Conservation (phyloP, 2,888 invertebrate species). For the Thysanoteuthis rhombus region DNA sequence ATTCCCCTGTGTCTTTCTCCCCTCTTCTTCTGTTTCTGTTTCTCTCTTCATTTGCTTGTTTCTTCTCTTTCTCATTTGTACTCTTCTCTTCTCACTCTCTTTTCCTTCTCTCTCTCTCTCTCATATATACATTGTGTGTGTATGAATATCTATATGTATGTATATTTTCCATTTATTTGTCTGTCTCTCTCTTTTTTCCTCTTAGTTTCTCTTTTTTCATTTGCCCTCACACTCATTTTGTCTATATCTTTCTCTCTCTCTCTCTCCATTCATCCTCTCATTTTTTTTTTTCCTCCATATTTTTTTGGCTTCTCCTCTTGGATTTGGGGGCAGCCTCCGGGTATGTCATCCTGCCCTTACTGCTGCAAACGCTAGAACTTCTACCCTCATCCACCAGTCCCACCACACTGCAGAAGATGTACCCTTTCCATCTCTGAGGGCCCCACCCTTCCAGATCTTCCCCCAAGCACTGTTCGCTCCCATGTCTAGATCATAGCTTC, state of each 20-base stretch:
- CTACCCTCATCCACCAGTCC: background rate
- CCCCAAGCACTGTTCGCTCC: background rate
- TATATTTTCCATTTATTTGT: too few relatives aligned
- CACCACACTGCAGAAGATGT: background rate
- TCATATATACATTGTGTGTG: too few relatives aligned
- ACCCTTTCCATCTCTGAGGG: background rate
- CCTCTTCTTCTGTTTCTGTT: background rate
- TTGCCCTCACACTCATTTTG: too few relatives aligned
- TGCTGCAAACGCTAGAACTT: background rate
- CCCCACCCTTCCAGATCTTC: background rate
- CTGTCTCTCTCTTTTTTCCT: background rate
- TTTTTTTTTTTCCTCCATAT: too few relatives aligned
- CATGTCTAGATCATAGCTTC: background rate
- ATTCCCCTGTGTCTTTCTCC: background rate
- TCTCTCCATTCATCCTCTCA: too few relatives aligned
- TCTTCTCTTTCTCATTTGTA: background rate
- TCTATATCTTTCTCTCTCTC: too few relatives aligned
- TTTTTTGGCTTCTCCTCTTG: too few relatives aligned
- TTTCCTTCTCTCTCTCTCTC: background rate
- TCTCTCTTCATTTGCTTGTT: background rate
- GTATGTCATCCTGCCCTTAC: background rate
- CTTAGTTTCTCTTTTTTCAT: background rate
- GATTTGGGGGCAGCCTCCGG: background rate
- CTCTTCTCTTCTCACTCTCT: background rate
- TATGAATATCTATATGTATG: too few relatives aligned